phyloP scores from a whole-genome alignment of 2,888 invertebrate species.

The Eupithecia dodoneata region DNA sequence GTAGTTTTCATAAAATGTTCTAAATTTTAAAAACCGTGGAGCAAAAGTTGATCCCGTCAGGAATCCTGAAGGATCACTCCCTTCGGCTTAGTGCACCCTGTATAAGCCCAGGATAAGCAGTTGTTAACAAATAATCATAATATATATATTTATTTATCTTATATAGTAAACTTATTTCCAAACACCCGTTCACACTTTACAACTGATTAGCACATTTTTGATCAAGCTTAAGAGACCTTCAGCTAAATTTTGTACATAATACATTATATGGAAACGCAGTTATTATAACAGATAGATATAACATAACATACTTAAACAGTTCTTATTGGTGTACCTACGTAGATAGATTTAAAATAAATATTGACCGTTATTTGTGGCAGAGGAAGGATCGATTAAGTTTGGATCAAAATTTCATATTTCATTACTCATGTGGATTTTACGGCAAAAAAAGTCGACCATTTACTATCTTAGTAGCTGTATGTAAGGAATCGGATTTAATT shows the following conservation, averaged over 20 bases:
- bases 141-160: not conserved
- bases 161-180: not conserved
- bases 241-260: constrained; percentile 5
- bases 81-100: no score
- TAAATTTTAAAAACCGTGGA: no score
- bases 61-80: no score
- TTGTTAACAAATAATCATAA: constrained; percentile 1
- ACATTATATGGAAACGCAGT: not conserved
- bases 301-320: not conserved
- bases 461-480: not conserved
- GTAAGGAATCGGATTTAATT: not conserved
- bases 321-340: not conserved
- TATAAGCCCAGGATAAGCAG: not conserved
- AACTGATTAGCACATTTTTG: constrained; percentile 6
- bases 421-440: not conserved
- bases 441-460: not conserved
- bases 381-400: not conserved
- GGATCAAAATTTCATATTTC: not conserved
- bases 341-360: constrained; percentile 1
- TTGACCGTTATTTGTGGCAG: not conserved
- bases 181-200: not conserved
- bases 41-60: no score
- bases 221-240: not conserved
- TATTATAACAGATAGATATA: not conserved
- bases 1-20: no score